These are phyloP conservation scores for Morone chrysops DNA, from an alignment of 2,113 vertebrate species.

Conservation along the genomic window DNA sequence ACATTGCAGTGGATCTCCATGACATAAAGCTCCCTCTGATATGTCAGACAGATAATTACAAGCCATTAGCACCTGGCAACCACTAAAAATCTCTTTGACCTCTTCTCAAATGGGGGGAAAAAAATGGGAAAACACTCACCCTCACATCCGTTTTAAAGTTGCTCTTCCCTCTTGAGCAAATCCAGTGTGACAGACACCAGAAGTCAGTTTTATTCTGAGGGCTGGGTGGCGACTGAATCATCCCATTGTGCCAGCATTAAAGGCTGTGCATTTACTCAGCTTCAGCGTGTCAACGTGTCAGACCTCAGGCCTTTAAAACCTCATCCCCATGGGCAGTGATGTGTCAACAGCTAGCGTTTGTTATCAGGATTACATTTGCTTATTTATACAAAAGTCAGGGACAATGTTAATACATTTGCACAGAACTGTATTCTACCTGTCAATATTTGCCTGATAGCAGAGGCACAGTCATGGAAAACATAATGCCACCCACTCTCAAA, in stretches of 20 bases:
- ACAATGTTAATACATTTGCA: background rate
- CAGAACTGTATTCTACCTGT: conserved; percentile 13
- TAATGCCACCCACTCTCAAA: background rate
- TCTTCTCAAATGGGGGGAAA: background rate
- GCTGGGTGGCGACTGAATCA: background rate
- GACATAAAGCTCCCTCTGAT: background rate
- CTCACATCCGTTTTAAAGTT: background rate
- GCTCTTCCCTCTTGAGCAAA: background rate
- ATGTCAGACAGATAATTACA: background rate
- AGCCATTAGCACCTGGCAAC: background rate
- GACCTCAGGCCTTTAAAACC: background rate
- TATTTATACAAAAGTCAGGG: background rate
- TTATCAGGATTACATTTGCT: conserved; percentile 4
- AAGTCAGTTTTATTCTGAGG: background rate
- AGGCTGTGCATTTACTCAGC: conserved; percentile 3
- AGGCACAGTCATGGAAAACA: conserved; percentile 13
- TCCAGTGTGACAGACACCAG: background rate
- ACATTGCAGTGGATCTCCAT: conserved; percentile 23
- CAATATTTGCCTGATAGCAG: conserved; percentile 40
- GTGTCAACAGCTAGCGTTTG: conserved; percentile 30
- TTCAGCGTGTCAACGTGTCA: background rate
- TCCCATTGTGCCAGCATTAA: background rate
- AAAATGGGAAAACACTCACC: background rate
- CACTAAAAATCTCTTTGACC: no score
- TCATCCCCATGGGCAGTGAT: background rate